A percentile compares a stretch with the other conserved stretches of the same genome.
Conservation (phyloP, 2,113 vertebrate genomes). For the Corythornis vintsioides region DNA sequence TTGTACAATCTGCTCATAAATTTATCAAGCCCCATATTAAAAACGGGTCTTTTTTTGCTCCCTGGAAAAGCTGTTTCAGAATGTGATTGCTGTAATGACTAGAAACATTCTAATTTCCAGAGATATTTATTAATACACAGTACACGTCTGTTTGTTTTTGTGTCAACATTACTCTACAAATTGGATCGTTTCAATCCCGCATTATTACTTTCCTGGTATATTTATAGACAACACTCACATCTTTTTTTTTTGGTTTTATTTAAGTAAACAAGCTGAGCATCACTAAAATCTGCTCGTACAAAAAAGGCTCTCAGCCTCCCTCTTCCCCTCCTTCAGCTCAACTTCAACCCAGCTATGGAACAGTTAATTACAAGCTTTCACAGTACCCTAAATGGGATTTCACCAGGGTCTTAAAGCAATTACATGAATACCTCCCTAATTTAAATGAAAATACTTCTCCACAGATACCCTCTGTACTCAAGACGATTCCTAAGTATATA, state of each 20-base stretch:
- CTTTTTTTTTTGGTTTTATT: background rate
- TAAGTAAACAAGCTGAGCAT: constrained; percentile 31
- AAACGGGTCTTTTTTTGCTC: constrained; percentile 17
- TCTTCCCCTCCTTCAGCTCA: background rate
- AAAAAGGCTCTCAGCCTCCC: background rate
- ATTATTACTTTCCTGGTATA: background rate
- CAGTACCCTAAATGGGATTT: background rate
- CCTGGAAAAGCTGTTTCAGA: constrained; percentile 14
- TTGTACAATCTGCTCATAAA: background rate
- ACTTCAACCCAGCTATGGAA: background rate
- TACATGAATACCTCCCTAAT: background rate
- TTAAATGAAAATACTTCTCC: background rate
- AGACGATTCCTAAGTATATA: background rate
- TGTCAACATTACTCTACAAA: background rate
- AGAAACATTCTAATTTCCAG: constrained; percentile 3
- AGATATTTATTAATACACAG: background rate
- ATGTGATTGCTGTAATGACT: background rate
- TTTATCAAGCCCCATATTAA: background rate
- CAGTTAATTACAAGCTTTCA: background rate
- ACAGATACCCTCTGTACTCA: background rate
- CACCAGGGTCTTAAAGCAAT: background rate
- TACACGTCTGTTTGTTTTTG: background rate
- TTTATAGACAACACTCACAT: background rate
- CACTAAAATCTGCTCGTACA: background rate
- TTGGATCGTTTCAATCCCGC: background rate